phyloP scores from a whole-genome alignment of 37 sponge, comb jelly and placozoan species.

The Chondrilla cf. caribensis region DNA sequence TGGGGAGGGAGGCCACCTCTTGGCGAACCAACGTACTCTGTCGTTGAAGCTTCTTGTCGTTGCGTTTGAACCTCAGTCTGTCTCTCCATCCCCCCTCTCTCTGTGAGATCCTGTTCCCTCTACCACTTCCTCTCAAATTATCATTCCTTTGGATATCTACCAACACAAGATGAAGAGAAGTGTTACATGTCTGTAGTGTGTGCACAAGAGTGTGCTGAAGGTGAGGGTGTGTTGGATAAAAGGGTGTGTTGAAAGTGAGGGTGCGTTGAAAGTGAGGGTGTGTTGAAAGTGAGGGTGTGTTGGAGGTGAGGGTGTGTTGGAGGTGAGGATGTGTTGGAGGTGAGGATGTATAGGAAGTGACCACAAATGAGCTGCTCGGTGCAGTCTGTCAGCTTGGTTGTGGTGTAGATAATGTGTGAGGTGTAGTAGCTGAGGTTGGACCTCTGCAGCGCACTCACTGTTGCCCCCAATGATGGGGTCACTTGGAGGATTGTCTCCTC shows the following conservation, averaged over 20 bases:
- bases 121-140: neutral
- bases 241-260: neutral
- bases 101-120: constrained; percentile 15
- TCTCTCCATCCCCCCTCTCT: neutral
- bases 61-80: neutral
- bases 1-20: constrained; percentile 81
- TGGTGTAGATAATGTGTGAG: too few relatives aligned
- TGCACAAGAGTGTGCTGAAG: neutral
- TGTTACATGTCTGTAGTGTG: too few relatives aligned
- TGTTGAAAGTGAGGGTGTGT: too few relatives aligned
- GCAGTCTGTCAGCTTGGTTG: too few relatives aligned
- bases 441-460: too few relatives aligned
- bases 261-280: neutral
- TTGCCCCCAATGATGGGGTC: too few relatives aligned
- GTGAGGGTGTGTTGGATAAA: neutral
- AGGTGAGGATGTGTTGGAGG: too few relatives aligned
- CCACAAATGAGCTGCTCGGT: too few relatives aligned
- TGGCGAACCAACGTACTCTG: constrained; percentile 63
- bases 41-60: constrained; percentile 58
- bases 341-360: too few relatives aligned
- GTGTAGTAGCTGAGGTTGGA: too few relatives aligned
- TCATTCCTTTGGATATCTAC: neutral
- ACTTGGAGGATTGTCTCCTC: constrained; percentile 11
- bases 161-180: too few relatives aligned
- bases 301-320: too few relatives aligned